Conservation (phyloP, 2,113 vertebrate species). For the Colossoma macropomum region DNA sequence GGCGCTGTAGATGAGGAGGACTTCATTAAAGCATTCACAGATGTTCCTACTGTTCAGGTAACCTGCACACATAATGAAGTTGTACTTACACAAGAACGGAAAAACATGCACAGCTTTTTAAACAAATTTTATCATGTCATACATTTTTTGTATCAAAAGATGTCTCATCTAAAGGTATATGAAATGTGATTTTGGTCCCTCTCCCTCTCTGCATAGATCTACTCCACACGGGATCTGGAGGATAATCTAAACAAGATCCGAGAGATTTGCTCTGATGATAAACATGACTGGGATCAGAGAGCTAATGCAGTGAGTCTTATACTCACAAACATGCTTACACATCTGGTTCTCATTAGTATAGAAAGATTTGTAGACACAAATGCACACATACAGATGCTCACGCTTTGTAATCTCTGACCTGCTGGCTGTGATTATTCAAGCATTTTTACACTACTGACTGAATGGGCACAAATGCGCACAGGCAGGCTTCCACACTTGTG, state of each 20-base stretch:
- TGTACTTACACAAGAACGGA: not conserved
- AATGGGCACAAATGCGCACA: too few species aligned
- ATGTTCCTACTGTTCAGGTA: constrained; percentile 94
- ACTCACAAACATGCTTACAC: not conserved
- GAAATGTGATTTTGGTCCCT: not conserved
- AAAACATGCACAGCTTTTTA: not conserved
- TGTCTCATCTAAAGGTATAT: too few species aligned
- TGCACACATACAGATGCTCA: not conserved
- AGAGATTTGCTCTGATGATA: constrained; percentile 96
- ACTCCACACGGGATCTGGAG: constrained; percentile 94
- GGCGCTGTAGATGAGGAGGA: constrained; percentile 94
- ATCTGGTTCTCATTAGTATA: not conserved
- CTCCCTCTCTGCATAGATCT: constrained; percentile 80
- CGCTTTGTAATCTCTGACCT: not conserved
- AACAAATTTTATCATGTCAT: too few species aligned
- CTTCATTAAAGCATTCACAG: constrained; percentile 93
- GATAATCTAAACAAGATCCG: constrained; percentile 98
- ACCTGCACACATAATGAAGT: not conserved
- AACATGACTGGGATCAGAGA: constrained; percentile 98
- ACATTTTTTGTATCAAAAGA: too few species aligned
- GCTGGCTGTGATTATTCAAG: not conserved
- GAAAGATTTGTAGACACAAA: not conserved
- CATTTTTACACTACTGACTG: too few species aligned
- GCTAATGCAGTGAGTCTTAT: constrained; percentile 82
- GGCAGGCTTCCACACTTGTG: too few species aligned